Base-by-base conservation (phyloP, 1,140 invertebrate species). In the Colletes gigas region DNA sequence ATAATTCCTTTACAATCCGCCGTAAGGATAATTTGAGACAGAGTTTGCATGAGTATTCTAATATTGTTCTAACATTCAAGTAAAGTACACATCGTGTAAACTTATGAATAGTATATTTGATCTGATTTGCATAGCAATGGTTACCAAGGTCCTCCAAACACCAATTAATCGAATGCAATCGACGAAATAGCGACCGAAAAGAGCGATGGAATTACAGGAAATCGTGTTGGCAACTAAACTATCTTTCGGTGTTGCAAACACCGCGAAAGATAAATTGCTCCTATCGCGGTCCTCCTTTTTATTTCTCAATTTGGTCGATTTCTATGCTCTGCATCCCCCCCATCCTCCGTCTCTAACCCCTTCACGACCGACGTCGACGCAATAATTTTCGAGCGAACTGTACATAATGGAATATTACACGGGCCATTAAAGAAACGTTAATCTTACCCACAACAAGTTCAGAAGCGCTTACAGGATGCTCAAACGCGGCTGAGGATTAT, bases 361-460 rank as follows among this genome's bases (percentile, higher is more conserved):
- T 54, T 47, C 8, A 62, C 30, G 12, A 52, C n/a, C 54, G 60
- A 60, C 71, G 80, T 71, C 66, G 75, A 72, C 62, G 86, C 78
- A 87, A 88, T 87, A 87, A 88, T 88, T 88, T 85, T 83, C 80
- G 86, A 76, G 68, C 85, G 83, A 83, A 87, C 86, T 88, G 82
- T 83, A 81, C 83, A 88, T 93, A 92, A 93, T 93, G 90, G 91
- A 93, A 92, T 93, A 93, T 93, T 93, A 93, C 91, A 93, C 92
- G 91, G 90, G 82, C 92, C 91, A 93, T 93, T 93, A 93, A 92
- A 92, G 92, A 92, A 92, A 91, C 91, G 92, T 93, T 93, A 93
- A 93, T 93, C 92, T 93, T 91, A 84, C 83, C 91, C 91, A 92
- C 91, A 93, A 93, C 92, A 92, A 93, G 92, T 91, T 91, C 87